These are phyloP conservation scores for Charaxes varanes DNA, from an alignment of 1,140 invertebrate genomes.

Conservation along the genomic window DNA sequence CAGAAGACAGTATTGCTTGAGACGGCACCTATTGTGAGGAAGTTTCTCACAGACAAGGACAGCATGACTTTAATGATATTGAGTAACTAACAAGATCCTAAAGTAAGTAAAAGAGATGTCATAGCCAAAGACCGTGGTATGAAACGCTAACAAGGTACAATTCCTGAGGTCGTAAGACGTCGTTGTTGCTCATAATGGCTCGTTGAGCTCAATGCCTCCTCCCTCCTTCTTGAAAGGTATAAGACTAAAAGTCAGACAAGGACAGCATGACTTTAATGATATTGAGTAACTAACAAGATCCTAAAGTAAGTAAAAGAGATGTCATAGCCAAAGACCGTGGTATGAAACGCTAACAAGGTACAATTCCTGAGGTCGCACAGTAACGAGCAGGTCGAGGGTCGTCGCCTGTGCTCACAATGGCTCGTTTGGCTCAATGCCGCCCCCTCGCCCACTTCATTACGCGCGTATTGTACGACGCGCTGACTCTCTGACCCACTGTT, in stretches of 20 bases:
- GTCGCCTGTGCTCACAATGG: conserved; percentile 44
- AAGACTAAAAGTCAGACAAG: no score
- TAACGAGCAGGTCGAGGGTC: conserved; percentile 50
- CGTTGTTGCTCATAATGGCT: conserved; percentile 47
- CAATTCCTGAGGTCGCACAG: conserved; percentile 25
- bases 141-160: conserved; percentile 18
- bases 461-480: conserved; percentile 53
- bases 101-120: background rate
- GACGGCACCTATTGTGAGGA: no score
- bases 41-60: no score
- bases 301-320: background rate
- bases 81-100: background rate
- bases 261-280: no score
- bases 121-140: background rate
- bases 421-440: conserved; percentile 66
- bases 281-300: background rate
- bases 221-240: no score
- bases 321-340: background rate
- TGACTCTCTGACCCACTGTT: conserved; percentile 40
- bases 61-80: no score
- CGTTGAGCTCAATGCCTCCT: conserved; percentile 65
- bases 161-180: conserved; percentile 34
- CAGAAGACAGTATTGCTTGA: no score
- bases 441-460: conserved; percentile 69
- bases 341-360: conserved; percentile 15